phyloP scores from a whole-genome alignment of 2,113 vertebrate species.

The Nyctereutes procyonoides region DNA sequence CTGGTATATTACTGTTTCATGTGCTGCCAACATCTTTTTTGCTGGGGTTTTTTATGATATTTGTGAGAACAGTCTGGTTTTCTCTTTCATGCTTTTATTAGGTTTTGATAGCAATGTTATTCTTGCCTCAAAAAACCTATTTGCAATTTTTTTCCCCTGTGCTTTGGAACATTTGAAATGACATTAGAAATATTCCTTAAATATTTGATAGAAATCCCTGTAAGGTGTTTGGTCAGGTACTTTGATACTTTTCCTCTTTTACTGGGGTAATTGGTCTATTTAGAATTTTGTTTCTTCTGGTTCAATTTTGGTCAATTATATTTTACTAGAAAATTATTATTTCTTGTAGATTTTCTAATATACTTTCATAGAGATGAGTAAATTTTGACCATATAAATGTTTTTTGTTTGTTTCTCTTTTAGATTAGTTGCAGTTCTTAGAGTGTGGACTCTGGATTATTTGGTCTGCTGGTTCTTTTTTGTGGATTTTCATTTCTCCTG shows the following conservation, averaged over 20 bases:
- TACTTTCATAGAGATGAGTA: neutral
- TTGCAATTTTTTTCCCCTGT: neutral
- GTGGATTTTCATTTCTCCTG: conserved; percentile 35
- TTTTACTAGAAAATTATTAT: conserved; percentile 5
- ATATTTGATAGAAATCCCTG: neutral
- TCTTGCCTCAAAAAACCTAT: neutral
- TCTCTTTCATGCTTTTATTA: conserved; percentile 10
- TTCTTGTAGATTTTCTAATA: neutral
- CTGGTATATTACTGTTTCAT: conserved; percentile 36
- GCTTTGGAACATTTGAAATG: neutral
- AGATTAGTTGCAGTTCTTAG: neutral
- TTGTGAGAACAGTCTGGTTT: conserved; percentile 28
- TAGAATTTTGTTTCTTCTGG: conserved; percentile 27
- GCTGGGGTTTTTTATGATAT: neutral
- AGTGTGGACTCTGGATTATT: neutral
- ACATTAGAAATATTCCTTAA: conserved; percentile 23
- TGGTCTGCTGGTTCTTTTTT: neutral
- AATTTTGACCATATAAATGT: neutral
- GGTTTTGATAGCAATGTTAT: conserved; percentile 1
- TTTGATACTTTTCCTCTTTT: conserved; percentile 2
- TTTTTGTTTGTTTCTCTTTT: neutral
- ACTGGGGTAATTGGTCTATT: neutral
- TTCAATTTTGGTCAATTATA: neutral
- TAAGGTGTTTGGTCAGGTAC: neutral
- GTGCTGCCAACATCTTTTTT: neutral